Percentiles rank a stretch among this genome's conserved stretches.
Evolutionary conservation across 2,888 invertebrate species (phyloP).

Genomic region (Campopleginae sp.): DNA sequence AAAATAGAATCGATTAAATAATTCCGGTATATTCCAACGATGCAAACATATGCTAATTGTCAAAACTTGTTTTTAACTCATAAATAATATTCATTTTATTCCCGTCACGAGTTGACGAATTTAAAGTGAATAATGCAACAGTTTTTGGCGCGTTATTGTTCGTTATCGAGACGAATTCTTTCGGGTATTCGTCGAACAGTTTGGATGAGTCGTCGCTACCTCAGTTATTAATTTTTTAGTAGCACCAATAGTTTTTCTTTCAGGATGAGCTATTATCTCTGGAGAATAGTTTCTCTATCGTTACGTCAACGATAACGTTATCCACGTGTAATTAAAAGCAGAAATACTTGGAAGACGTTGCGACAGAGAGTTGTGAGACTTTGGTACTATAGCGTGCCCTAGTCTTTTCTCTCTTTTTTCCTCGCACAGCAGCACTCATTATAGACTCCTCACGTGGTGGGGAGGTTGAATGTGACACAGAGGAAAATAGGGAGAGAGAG

Average conservation of each 20-base stretch:
- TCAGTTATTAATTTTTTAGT: background rate
- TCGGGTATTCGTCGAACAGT: background rate
- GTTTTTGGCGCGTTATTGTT: background rate
- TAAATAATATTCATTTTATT: background rate
- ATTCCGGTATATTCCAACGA: no score
- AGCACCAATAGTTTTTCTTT: conserved; percentile 14
- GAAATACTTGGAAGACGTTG: conserved; percentile 24
- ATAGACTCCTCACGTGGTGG: background rate
- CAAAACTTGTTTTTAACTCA: background rate
- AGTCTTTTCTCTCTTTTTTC: conserved; percentile 17
- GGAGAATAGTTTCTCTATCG: conserved; percentile 19
- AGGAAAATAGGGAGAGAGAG: conserved; percentile 24
- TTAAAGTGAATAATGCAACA: background rate
- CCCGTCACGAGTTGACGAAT: background rate
- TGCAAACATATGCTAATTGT: no score
- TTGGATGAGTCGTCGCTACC: background rate
- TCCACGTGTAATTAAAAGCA: conserved; percentile 50
- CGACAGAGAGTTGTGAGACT: conserved; percentile 35
- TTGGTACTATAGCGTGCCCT: conserved; percentile 17
- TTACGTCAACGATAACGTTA: conserved; percentile 32
- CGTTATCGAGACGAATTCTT: background rate
- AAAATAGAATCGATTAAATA: no score
- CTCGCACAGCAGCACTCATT: background rate
- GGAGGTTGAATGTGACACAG: conserved; percentile 7
- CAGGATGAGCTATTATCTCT: conserved; percentile 43